A percentile compares a stretch with the other conserved stretches of the same genome.
These are phyloP conservation scores for Volucella zonaria DNA, from an alignment of 2,888 invertebrate species.

Conservation along the genomic window DNA sequence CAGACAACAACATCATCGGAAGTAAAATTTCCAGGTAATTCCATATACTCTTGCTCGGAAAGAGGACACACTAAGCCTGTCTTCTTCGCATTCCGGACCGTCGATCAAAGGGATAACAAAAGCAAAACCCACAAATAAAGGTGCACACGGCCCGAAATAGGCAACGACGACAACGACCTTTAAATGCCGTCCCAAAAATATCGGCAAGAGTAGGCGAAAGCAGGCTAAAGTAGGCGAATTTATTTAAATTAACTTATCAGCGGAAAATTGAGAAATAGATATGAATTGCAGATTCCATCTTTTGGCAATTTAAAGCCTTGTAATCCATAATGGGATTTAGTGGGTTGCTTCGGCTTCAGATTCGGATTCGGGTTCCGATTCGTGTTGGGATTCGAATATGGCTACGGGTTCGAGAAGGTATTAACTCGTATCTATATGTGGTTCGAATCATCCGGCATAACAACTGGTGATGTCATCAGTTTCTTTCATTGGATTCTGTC, in stretches of 20 bases:
- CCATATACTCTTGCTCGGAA: background rate
- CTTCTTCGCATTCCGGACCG: slow-evolving; percentile 34
- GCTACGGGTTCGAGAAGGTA: background rate
- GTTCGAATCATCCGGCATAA: slow-evolving; percentile 55
- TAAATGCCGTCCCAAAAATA: background rate
- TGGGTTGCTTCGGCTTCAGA: slow-evolving; percentile 27
- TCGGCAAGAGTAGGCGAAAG: background rate
- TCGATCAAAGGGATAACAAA: slow-evolving; percentile 51
- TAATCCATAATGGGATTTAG: slow-evolving; percentile 72
- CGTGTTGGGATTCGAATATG: too few species aligned
- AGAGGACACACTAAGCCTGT: slow-evolving; percentile 30
- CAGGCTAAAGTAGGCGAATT: slow-evolving; percentile 53
- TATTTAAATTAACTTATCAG: slow-evolving; percentile 74
- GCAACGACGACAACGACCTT: slow-evolving; percentile 1
- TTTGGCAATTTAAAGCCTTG: slow-evolving; percentile 73
- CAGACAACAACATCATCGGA: background rate
- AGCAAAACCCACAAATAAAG: slow-evolving; percentile 2
- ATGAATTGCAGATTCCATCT: slow-evolving; percentile 74
- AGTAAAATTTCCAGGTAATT: slow-evolving; percentile 19
- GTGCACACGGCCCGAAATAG: slow-evolving; percentile 2
- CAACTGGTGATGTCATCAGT: slow-evolving; percentile 66
- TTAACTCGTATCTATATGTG: background rate
- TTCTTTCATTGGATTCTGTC: slow-evolving; percentile 44
- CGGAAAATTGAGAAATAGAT: slow-evolving; percentile 73
- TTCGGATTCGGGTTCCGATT: background rate